Base-by-base conservation (phyloP, 2,888 invertebrate genomes). In the Opisthograptis luteolata region DNA sequence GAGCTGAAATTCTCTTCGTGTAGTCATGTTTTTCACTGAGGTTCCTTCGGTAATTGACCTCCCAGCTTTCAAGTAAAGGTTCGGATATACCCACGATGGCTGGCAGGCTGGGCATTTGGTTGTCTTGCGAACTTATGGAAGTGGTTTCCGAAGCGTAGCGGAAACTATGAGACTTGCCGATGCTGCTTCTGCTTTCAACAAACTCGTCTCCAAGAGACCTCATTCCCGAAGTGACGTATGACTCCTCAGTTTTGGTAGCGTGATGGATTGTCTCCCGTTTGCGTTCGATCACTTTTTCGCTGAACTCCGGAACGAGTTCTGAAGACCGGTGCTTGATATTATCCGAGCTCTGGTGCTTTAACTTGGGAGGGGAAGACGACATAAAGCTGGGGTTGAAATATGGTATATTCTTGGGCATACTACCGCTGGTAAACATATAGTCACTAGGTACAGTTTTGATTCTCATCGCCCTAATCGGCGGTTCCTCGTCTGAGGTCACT, bases 91-190 rank as follows among this genome's bases (percentile, higher is more conserved):
- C 91, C 9, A 91, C 89, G 5, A 91, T 88, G 9, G 91, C 88
- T 9, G 91, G 91, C 35, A 91, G 73, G 73, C 91, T 91, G 12
- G 91, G 90, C 86, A 91, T 81, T 60, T 91, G 90, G 58, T 81
- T 88, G 51, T 91, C 91, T 53, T 91, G 90, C 12, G 87, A 89
- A 60, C 87, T 85, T 44, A 87, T 82, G 2, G 90, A 89, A 44
- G 85, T 76, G 6, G 85, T 78, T 62, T 92, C 92, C 20, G 92
- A 91, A 55, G 92, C 90, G 71, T 91, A 92, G 66, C 93, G 92
- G 79, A 95, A 95, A 68, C 95, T 95, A 58, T 94, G 94, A 1
- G 95, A 94, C 74, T 95, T 95, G 39, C 93, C 92, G 14, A 95
- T 92, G 13, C 93, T 92, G 76, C 92, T 93, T 57, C 91, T 85